These are phyloP conservation scores for Dasyornis broadbenti DNA, from an alignment of 2,113 vertebrate genomes.

Conservation along the genomic window DNA sequence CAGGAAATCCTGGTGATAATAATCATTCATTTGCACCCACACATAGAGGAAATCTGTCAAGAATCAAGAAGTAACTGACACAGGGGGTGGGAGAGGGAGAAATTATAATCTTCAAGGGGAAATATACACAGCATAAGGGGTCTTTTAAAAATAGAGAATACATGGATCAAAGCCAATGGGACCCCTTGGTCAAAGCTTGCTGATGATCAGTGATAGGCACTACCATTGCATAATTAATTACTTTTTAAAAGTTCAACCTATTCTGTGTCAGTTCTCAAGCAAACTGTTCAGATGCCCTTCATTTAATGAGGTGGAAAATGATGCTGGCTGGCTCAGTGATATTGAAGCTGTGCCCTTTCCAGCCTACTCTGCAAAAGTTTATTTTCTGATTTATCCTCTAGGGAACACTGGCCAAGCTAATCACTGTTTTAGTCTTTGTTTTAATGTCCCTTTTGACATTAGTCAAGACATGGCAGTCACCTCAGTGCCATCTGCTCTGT, in stretches of 20 bases:
- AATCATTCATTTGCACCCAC: neutral
- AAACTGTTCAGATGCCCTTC: neutral
- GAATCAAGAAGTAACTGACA: neutral
- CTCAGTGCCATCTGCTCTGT: neutral
- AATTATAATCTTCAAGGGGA: neutral
- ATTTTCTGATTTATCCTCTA: neutral
- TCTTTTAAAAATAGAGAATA: neutral
- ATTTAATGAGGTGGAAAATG: neutral
- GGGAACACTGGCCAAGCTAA: neutral
- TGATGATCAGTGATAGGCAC: neutral
- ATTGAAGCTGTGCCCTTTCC: neutral
- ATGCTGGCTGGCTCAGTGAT: neutral
- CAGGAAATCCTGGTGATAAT: neutral
- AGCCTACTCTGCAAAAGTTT: neutral
- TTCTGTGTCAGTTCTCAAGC: neutral
- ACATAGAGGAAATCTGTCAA: neutral
- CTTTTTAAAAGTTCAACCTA: neutral
- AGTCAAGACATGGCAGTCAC: neutral
- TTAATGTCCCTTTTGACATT: neutral
- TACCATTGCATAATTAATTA: neutral
- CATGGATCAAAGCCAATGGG: neutral
- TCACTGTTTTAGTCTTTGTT: neutral
- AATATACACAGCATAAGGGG: neutral
- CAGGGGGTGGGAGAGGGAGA: fast-evolving
- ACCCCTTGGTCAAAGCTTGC: neutral